Evolutionary conservation across 2,888 invertebrate species (phyloP).

Genomic region (Notodonta dromedarius): DNA sequence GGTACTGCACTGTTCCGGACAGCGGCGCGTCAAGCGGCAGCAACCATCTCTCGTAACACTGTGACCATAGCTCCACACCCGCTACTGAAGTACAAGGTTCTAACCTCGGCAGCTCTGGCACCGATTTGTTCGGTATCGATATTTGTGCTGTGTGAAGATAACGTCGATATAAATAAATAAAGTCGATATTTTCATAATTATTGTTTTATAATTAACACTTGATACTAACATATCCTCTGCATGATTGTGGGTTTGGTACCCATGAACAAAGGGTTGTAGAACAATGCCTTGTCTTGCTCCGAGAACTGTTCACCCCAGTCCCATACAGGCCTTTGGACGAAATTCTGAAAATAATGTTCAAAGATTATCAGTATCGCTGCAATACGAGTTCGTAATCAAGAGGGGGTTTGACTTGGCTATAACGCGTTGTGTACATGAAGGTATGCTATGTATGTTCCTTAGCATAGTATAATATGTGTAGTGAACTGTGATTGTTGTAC

Average conservation of each 20-base stretch:
- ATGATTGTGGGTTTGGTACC: conserved; percentile 37
- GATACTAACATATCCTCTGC: conserved; percentile 63
- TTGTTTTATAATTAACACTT: background rate
- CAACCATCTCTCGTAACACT: conserved; percentile 96
- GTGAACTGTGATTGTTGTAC: background rate
- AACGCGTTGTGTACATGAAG: too few relatives aligned
- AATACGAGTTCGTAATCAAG: too few relatives aligned
- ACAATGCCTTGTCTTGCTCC: conserved; percentile 91
- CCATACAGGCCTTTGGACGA: conserved; percentile 92
- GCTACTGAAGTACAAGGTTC: conserved; percentile 82
- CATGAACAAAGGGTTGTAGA: conserved; percentile 92
- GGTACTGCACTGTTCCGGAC: conserved; percentile 86
- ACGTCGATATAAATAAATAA: conserved; percentile 5
- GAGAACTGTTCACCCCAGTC: conserved; percentile 95
- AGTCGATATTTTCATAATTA: background rate
- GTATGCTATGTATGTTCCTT: too few relatives aligned
- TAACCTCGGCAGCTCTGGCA: conserved; percentile 40
- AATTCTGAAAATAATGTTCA: conserved; percentile 52
- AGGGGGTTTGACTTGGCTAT: too few relatives aligned
- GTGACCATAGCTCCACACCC: conserved; percentile 91
- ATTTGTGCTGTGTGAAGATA: conserved; percentile 37
- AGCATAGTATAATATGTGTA: too few relatives aligned
- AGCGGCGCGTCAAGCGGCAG: conserved; percentile 90
- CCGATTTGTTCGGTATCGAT: conserved; percentile 25
- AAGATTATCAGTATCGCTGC: background rate